Percentiles rank a stretch among this genome's conserved stretches.
Conservation (phyloP, 1,140 invertebrate genomes). For the Heliconius nattereri region DNA sequence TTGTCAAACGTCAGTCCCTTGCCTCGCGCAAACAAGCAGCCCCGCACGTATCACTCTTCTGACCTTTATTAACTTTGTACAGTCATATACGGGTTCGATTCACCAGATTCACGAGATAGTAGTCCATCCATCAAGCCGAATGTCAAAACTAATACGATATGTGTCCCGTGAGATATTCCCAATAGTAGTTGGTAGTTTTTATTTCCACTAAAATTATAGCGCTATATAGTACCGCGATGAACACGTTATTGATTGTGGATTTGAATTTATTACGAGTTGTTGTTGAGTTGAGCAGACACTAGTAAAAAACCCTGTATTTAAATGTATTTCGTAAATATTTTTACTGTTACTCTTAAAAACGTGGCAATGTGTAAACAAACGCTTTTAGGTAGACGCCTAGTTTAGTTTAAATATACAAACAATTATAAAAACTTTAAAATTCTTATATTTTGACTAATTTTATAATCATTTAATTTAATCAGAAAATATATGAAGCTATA, state of each 20-base stretch:
- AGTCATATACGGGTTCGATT: conserved; percentile 66
- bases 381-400: too few species aligned
- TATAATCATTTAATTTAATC: too few species aligned
- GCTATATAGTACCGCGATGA: background rate
- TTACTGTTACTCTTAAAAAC: too few species aligned
- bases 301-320: background rate
- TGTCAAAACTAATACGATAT: conserved; percentile 80
- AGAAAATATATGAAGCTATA: background rate
- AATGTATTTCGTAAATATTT: too few species aligned
- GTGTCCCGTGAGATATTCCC: conserved; percentile 74
- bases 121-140: conserved; percentile 77
- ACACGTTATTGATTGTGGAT: too few species aligned
- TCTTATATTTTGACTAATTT: too few species aligned
- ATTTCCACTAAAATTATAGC: conserved; percentile 4
- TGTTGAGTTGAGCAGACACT: background rate
- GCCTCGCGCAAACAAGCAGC: background rate
- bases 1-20: background rate
- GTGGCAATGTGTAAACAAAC: too few species aligned
- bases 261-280: too few species aligned
- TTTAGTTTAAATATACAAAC: too few species aligned
- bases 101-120: conserved; percentile 75
- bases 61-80: conserved; percentile 32
- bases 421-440: too few species aligned
- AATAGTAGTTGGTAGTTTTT: conserved; percentile 51
- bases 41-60: conserved; percentile 5